Evolutionary conservation across 1,140 invertebrate genomes (phyloP), one percentile per base, ranked within the genome.

Genomic region (Paraescarpia echinospica): DNA sequence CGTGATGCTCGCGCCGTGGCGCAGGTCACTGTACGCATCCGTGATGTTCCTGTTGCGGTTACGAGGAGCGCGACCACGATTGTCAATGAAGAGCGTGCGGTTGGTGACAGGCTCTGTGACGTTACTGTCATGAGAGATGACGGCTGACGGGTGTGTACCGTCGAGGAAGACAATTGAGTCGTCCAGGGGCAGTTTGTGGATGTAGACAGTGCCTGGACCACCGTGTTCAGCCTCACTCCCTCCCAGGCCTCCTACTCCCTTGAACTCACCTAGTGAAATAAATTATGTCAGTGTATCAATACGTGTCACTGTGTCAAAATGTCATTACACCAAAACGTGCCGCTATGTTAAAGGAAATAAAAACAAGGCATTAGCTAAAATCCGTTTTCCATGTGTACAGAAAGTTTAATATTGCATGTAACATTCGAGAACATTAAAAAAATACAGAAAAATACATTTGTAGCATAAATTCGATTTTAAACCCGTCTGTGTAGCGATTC

Each of bases 141-240:
- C 51, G 27, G 89, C 33, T 35, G 59, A 35, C 1, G n/a, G 33
- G 89, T 92, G 34, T 18, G 59, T 59, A 9, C 33, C 34, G 35
- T 92, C 92, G 5, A 92, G 34, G 33, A 91, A 59, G 33, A 35
- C n/a, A 5, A 35, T 35, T 12, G 90, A 89, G 59, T 59, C 89
- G 35, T 92, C 92, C 35, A 89, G 34, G 33, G 94, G 94, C 59
- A 95, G 92, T 77, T 94, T 94, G 92, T 95, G 94, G 18, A 95
- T 93, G 93, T 95, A 95, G 31, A 94, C 92, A 0, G 95, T 95
- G 27, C 95, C 95, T 51, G 95, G 94, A 18, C 94, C 95, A 33
- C 95, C 95, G 90, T 94, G 93, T 91, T 95, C 95, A n/a, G 92
- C 93, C 33, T 88, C 8, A 41, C 35, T 93, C 33, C 94, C 94